Percentiles rank a stretch among this genome's conserved stretches.
Conservation (phyloP, 1,140 invertebrate species). For the Micrasema minimum region DNA sequence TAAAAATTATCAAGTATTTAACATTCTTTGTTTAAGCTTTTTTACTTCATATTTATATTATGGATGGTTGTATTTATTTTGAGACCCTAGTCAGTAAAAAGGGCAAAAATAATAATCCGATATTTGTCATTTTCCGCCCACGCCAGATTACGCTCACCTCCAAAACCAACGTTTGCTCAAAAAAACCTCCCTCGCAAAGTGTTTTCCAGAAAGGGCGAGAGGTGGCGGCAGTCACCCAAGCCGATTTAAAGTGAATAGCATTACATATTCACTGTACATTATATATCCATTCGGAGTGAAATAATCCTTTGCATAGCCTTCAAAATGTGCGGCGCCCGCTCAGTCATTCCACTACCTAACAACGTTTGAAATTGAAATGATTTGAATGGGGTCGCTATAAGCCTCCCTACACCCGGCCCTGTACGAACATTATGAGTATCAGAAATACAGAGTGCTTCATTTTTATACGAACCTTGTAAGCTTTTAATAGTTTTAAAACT, state of each 20-base stretch:
- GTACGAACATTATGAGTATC: slow-evolving; percentile 50
- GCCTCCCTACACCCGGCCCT: slow-evolving; percentile 45
- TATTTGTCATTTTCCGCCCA: too few relatives aligned
- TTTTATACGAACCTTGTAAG: not conserved
- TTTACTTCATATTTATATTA: too few relatives aligned
- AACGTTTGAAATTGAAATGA: slow-evolving; percentile 55
- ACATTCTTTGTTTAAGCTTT: too few relatives aligned
- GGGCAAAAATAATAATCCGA: too few relatives aligned
- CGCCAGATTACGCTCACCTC: not conserved
- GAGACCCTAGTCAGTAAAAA: too few relatives aligned
- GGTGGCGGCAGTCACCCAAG: slow-evolving; percentile 41
- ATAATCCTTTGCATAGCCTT: slow-evolving; percentile 53
- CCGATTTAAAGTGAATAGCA: slow-evolving; percentile 49
- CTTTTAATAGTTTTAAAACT: too few relatives aligned
- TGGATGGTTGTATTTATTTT: too few relatives aligned
- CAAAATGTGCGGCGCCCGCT: slow-evolving; percentile 47
- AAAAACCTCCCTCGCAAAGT: slow-evolving; percentile 30
- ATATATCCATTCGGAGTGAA: slow-evolving; percentile 55
- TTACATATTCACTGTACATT: slow-evolving; percentile 55
- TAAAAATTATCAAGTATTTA: too few relatives aligned
- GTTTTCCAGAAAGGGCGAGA: slow-evolving; percentile 3
- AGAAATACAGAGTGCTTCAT: slow-evolving; percentile 23
- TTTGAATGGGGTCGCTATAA: slow-evolving; percentile 53
- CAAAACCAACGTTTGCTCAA: slow-evolving; percentile 34
- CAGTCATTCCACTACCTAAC: slow-evolving; percentile 52